phyloP scores from a whole-genome alignment of 2,888 invertebrate genomes.

The Clitarchus hookeri region DNA sequence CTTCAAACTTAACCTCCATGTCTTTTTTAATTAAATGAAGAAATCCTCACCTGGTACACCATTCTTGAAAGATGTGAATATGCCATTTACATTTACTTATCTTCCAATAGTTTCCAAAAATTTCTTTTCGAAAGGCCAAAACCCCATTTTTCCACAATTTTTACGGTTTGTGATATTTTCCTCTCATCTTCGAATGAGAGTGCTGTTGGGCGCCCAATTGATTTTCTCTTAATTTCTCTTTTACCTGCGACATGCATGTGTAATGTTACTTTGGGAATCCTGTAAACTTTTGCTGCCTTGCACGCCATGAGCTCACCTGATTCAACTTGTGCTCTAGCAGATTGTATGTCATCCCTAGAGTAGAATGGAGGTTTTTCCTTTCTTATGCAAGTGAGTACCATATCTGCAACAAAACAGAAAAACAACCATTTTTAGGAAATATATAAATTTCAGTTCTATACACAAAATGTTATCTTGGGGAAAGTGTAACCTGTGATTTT shows the following conservation, averaged over 20 bases:
- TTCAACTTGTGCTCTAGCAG: not conserved
- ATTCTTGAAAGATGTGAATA: constrained; percentile 47
- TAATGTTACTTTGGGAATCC: not conserved
- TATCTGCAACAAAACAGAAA: not conserved
- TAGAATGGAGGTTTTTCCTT: not conserved
- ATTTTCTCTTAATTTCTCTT: not conserved
- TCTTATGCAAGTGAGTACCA: not conserved
- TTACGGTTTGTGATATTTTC: not conserved
- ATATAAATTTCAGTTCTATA: not conserved
- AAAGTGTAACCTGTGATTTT: not conserved
- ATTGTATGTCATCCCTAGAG: not conserved
- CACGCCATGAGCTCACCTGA: not conserved
- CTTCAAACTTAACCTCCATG: constrained; percentile 45
- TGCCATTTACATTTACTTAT: constrained; percentile 45
- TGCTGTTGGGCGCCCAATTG: not conserved
- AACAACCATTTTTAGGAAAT: too few species aligned
- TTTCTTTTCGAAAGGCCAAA: constrained; percentile 50
- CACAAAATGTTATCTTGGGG: not conserved
- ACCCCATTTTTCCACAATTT: constrained; percentile 47
- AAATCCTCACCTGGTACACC: not conserved
- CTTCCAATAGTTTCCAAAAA: constrained; percentile 47
- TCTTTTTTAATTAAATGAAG: not conserved
- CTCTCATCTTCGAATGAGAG: not conserved
- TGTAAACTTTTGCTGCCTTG: not conserved
- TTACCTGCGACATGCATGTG: not conserved